Evolutionary conservation across 2,113 vertebrate species (phyloP).

Genomic region (Hemichromis elongatus): DNA sequence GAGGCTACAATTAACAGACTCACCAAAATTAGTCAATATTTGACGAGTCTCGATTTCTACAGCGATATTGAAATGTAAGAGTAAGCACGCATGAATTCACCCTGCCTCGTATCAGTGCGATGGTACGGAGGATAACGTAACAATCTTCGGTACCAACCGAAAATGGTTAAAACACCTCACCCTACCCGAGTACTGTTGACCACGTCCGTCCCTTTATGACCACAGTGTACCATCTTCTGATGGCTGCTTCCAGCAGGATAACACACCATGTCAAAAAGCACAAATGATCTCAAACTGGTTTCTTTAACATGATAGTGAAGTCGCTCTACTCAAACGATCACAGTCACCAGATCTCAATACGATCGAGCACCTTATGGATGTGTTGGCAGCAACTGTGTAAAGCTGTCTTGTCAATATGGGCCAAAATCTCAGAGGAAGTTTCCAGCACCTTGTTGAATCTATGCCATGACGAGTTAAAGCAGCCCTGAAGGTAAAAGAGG

Average conservation of each 20-base stretch:
- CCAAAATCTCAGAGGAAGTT: not conserved
- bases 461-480: not conserved
- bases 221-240: not conserved
- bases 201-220: not conserved
- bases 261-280: not conserved
- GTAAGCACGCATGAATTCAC: not conserved
- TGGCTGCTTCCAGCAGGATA: not conserved
- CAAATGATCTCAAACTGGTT: not conserved
- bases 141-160: not conserved
- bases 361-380: not conserved
- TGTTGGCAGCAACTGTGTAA: not conserved
- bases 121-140: not conserved
- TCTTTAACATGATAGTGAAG: not conserved
- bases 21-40: not conserved
- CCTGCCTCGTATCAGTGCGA: not conserved
- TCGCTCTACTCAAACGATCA: not conserved
- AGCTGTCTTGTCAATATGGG: not conserved
- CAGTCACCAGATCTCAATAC: not conserved
- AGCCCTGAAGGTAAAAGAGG: not conserved
- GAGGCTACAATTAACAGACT: not conserved
- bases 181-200: not conserved
- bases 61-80: not conserved
- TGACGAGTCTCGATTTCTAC: not conserved
- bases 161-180: not conserved
- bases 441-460: not conserved